Conservation (phyloP, 1,140 invertebrate species). For the Drosophila punjabiensis region DNA sequence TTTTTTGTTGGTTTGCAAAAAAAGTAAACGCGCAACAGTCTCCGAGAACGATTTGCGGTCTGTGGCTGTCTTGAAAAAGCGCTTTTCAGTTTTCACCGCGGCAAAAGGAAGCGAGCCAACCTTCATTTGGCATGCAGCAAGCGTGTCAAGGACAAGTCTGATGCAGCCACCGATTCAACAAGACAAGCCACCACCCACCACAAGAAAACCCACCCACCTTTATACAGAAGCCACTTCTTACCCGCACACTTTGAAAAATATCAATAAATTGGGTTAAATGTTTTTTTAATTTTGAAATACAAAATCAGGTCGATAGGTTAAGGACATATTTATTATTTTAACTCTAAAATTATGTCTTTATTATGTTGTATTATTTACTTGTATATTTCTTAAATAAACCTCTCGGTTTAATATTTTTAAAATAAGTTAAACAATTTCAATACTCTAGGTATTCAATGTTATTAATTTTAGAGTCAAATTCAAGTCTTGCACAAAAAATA, state of each 20-base stretch:
- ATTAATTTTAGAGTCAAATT: too few relatives aligned
- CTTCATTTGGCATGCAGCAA: conserved; percentile 76
- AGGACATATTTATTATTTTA: too few relatives aligned
- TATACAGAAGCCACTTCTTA: background rate
- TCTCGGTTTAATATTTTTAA: accelerated
- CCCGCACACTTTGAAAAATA: conserved; percentile 5
- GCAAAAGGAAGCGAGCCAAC: conserved; percentile 38
- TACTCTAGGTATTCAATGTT: too few relatives aligned
- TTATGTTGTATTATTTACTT: too few relatives aligned
- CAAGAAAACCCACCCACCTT: background rate
- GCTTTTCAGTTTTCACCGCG: conserved; percentile 25
- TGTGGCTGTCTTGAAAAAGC: conserved; percentile 40
- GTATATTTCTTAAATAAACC: too few relatives aligned
- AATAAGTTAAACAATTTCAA: too few relatives aligned
- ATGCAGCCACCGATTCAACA: conserved; percentile 48
- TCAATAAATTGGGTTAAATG: background rate
- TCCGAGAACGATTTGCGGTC: conserved; percentile 59
- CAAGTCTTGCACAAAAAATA: too few relatives aligned
- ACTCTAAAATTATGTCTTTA: too few relatives aligned
- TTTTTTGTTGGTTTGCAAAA: conserved; percentile 36
- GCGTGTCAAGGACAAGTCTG: conserved; percentile 70
- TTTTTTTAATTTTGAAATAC: too few relatives aligned
- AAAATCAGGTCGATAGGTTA: too few relatives aligned
- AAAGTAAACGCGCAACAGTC: conserved; percentile 74
- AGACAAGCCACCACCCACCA: background rate